These are phyloP conservation scores for Siphamia tubifer DNA, from an alignment of 2,113 vertebrate genomes.

Conservation along the genomic window DNA sequence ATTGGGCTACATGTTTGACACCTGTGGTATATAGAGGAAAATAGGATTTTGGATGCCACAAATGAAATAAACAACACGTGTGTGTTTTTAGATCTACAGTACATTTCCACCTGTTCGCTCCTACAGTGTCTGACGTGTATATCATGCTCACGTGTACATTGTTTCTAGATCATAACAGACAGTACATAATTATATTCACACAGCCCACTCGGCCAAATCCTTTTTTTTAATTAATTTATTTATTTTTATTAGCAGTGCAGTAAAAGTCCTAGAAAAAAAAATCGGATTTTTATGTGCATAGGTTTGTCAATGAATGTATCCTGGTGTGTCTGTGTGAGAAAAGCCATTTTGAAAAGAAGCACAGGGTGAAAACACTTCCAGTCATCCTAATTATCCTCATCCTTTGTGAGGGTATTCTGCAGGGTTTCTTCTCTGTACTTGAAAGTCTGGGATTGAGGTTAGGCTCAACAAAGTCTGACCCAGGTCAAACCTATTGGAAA, in stretches of 20 bases:
- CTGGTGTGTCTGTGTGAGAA: neutral
- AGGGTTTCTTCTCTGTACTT: slow-evolving; percentile 10
- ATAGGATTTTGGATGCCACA: neutral
- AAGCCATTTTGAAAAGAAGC: slow-evolving; percentile 9
- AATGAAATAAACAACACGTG: no score
- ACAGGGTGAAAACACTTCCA: slow-evolving; percentile 27
- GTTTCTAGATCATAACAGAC: neutral
- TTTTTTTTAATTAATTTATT: no score
- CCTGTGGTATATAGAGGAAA: no score
- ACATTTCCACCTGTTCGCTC: neutral
- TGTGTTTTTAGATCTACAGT: neutral
- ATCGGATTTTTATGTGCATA: slow-evolving; percentile 25
- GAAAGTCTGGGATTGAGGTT: slow-evolving; percentile 28
- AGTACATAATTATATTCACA: neutral
- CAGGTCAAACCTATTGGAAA: slow-evolving; percentile 38
- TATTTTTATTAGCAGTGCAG: slow-evolving; percentile 15
- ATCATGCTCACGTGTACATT: slow-evolving; percentile 2
- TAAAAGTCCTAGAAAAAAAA: slow-evolving; percentile 26
- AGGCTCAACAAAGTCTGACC: slow-evolving; percentile 36
- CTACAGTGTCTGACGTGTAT: neutral
- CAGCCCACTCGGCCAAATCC: neutral
- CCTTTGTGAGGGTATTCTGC: slow-evolving; percentile 8
- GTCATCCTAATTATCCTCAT: slow-evolving; percentile 33
- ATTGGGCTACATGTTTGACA: no score
- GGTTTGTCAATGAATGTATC: slow-evolving; percentile 16